Evolutionary conservation across 2,113 vertebrate species (phyloP), one percentile per base, ranked within the genome.

Genomic region (Piaya cayana): DNA sequence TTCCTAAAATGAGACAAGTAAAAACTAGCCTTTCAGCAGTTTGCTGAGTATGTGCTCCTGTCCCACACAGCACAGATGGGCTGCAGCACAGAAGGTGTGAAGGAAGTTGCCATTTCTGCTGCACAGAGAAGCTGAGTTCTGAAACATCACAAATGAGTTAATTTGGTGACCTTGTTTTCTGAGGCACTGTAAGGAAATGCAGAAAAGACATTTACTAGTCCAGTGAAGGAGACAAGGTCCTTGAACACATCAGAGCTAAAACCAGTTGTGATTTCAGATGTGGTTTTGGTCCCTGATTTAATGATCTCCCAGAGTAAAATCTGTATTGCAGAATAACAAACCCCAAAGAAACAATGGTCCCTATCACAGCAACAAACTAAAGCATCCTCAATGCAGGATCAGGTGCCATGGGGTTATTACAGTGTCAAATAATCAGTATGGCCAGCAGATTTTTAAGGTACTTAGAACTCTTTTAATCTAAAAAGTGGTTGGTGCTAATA

Each of bases 41-140:
- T 43, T 21, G 70, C 52, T 15, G n/a, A 49, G 47, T 0, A 0
- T 1, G 34, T 5, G 1, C 49, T 50, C 27, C 67, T 14, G 13
- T 26, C 42, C 67, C 0, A 0, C 52, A 14, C 0, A 3, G 56
- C 58, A 10, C 42, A 6, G 59, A 25, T 1, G 0, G 36, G 39
- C 64, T 25, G 50, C 2, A 0, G 20, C 15, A 59, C 0, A 0
- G 22, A 9, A 81, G 21, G 15, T 6, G 21, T 8, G 32, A 30
- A 18, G 20, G 75, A 37, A 22, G 37, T 47, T 64, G 56, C 20
- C 45, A 1, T 34, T 84, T 11, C 17, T 50, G 65, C 39, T 25
- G 59, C 43, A 26, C 6, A 0, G 39, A 58, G 62, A 47, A 49
- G 26, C 22, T 37, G 25, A 26, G 27, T n/a, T 52, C 70, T 47